Conservation (phyloP, 2,797 vertebrate genomes). For the Spatula clypeata region DNA sequence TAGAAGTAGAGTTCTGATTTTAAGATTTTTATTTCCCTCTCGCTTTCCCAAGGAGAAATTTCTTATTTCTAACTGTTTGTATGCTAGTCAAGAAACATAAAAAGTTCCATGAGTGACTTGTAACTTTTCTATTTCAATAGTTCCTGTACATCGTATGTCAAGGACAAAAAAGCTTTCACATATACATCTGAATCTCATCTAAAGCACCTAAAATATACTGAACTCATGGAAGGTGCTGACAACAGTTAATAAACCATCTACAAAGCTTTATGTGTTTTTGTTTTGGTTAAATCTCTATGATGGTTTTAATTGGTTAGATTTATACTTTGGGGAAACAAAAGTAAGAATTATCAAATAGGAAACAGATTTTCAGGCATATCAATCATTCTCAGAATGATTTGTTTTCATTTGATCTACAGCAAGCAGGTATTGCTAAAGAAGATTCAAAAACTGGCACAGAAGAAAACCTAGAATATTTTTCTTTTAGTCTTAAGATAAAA, state of each 20-base stretch:
- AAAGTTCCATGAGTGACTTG: neutral
- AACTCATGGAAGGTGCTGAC: neutral
- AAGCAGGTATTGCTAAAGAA: neutral
- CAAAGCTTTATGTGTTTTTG: neutral
- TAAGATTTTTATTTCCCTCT: neutral
- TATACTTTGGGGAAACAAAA: neutral
- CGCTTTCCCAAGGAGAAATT: neutral
- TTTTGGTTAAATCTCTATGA: neutral
- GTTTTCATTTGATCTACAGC: neutral
- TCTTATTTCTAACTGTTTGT: neutral
- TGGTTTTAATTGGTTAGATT: neutral
- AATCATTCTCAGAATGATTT: neutral
- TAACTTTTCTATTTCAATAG: neutral
- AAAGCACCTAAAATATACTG: neutral
- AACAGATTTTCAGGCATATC: neutral
- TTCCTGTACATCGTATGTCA: neutral
- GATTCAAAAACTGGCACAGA: neutral
- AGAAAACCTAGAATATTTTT: neutral
- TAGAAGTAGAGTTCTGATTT: neutral
- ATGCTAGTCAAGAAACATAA: neutral
- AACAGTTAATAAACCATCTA: neutral
- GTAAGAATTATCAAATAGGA: neutral
- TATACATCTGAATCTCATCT: neutral
- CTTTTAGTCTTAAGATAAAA: neutral
- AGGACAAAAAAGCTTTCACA: neutral